Conservation (phyloP, 2,888 invertebrate species). For the Apoda limacodes region DNA sequence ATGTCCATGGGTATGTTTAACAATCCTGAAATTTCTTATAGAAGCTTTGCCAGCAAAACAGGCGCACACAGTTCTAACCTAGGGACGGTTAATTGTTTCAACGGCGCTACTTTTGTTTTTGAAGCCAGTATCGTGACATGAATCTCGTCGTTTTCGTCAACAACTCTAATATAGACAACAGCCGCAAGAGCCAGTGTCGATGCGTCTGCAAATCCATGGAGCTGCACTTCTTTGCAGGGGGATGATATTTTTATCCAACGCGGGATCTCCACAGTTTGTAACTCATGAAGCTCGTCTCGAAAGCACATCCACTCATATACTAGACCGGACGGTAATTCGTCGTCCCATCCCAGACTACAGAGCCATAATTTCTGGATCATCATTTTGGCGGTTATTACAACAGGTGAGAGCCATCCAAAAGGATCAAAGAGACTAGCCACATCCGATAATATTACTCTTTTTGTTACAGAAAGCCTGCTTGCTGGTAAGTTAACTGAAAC, state of each 20-base stretch:
- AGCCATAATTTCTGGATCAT: slow-evolving; percentile 14
- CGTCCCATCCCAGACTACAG: slow-evolving; percentile 8
- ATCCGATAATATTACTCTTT: too few species aligned
- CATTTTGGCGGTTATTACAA: slow-evolving; percentile 6
- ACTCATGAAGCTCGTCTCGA: slow-evolving; percentile 4
- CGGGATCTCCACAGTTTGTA: slow-evolving; percentile 6
- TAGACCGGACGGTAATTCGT: slow-evolving; percentile 1
- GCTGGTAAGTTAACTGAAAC: too few species aligned
- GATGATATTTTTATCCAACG: slow-evolving; percentile 11
- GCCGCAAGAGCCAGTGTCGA: slow-evolving; percentile 17
- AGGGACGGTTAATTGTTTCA: too few species aligned
- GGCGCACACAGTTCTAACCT: slow-evolving; percentile 8
- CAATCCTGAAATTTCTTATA: too few species aligned
- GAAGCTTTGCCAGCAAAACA: neutral
- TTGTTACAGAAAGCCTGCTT: too few species aligned
- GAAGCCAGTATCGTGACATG: slow-evolving; percentile 11
- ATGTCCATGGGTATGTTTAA: too few species aligned
- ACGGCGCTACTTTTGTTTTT: slow-evolving; percentile 10
- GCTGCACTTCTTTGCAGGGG: slow-evolving; percentile 6
- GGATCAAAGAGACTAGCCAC: too few species aligned
- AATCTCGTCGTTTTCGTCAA: slow-evolving; percentile 5
- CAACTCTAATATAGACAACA: slow-evolving; percentile 13
- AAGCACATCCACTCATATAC: slow-evolving; percentile 8
- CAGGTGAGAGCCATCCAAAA: slow-evolving; percentile 14
- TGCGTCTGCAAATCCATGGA: slow-evolving; percentile 19